phyloP scores from a whole-genome alignment of 2,113 vertebrate species.

The Carassius carassius region DNA sequence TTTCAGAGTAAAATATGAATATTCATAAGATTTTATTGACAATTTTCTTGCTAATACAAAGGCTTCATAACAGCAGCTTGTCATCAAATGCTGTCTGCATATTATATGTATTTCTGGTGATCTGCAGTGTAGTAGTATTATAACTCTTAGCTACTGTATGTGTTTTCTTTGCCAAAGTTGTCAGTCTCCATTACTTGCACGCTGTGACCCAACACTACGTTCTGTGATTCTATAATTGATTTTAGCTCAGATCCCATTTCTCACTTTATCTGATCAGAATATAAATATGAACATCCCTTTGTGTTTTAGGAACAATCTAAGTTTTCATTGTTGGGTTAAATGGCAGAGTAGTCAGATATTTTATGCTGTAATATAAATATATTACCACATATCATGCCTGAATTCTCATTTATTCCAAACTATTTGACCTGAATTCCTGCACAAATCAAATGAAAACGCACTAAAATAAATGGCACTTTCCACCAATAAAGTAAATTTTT shows the following conservation, averaged over 20 bases:
- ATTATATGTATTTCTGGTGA: not conserved
- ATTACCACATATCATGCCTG: not conserved
- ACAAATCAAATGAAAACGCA: not conserved
- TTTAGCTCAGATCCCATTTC: not conserved
- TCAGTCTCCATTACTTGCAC: constrained; percentile 1
- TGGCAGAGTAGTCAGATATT: not conserved
- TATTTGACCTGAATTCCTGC: not conserved
- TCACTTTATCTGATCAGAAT: not conserved
- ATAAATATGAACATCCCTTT: not conserved
- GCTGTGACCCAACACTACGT: not conserved
- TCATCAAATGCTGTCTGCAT: too few species aligned
- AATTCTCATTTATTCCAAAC: not conserved
- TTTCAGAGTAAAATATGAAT: not conserved
- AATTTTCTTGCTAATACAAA: too few species aligned
- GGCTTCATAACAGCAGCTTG: too few species aligned
- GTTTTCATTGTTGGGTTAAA: not conserved
- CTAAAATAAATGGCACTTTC: not conserved
- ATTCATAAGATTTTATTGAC: too few species aligned
- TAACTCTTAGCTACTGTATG: constrained; percentile 1
- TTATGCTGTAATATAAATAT: not conserved
- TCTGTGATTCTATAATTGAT: constrained; percentile 13
- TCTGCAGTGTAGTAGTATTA: not conserved
- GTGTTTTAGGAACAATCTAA: not conserved
- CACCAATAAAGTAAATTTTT: not conserved
- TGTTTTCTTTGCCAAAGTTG: constrained; percentile 9